Percentiles rank a stretch among this genome's conserved stretches.
Evolutionary conservation across 2,888 invertebrate genomes (phyloP).

Genomic region (Trissonchulus sp.): DNA sequence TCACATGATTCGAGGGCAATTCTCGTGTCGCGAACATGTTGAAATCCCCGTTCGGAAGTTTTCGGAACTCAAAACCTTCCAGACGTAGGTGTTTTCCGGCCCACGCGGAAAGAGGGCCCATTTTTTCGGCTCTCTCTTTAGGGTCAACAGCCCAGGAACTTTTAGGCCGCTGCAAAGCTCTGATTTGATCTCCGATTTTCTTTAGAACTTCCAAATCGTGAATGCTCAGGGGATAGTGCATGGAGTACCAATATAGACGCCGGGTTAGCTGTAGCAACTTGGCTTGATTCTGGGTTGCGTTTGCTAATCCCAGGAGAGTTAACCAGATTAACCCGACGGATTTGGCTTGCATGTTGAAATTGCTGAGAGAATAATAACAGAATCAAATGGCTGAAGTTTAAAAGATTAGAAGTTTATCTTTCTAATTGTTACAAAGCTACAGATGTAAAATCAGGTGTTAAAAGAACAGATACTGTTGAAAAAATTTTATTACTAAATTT

Average conservation of each 20-base stretch:
- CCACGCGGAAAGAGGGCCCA: background rate
- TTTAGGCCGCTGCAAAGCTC: background rate
- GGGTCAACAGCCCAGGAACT: background rate
- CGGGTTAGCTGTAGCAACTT: background rate
- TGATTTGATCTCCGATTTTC: background rate
- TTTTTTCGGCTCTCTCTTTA: background rate
- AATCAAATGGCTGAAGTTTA: no score
- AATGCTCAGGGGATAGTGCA: background rate
- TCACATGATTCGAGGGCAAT: background rate
- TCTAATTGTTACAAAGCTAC: no score
- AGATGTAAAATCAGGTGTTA: no score
- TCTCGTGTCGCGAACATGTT: background rate
- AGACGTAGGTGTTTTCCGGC: background rate
- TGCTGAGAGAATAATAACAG: no score
- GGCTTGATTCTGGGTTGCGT: background rate
- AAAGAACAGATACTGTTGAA: no score
- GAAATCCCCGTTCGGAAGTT: background rate
- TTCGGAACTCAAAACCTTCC: background rate
- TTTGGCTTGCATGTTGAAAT: no score
- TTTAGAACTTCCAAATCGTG: background rate
- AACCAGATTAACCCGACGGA: no score
- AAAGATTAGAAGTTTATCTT: no score
- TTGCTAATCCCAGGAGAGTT: no score
- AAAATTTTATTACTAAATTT: no score
- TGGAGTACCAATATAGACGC: background rate